These are phyloP conservation scores for Micrastur ruficollis DNA, from an alignment of 2,797 vertebrate genomes.

Conservation along the genomic window DNA sequence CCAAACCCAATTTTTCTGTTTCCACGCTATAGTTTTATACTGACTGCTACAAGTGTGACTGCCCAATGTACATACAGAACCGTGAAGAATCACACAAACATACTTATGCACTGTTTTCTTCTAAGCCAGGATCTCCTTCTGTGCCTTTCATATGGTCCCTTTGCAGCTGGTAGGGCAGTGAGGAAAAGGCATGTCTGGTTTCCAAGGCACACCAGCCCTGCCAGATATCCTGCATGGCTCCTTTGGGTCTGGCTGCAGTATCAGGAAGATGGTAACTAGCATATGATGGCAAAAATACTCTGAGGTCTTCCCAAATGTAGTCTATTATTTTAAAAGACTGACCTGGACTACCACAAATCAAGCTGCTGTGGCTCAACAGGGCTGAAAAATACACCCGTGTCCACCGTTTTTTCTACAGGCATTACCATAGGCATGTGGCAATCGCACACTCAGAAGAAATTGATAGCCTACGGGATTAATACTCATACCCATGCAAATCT, in stretches of 20 bases:
- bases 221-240: not conserved
- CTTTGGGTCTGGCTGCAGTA: not conserved
- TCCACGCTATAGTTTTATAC: not conserved
- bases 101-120: not conserved
- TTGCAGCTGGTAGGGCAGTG: not conserved
- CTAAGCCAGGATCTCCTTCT: not conserved
- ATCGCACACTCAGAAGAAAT: not conserved
- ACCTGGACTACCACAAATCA: not conserved
- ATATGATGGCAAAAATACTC: not conserved
- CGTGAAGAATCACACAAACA: not conserved
- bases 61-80: not conserved
- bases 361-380: not conserved
- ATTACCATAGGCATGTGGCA: not conserved
- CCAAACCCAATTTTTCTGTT: not conserved
- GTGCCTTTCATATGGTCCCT: no score
- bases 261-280: not conserved
- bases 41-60: not conserved
- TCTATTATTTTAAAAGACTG: not conserved
- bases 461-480: not conserved
- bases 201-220: not conserved
- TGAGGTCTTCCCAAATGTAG: not conserved
- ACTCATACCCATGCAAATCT: not conserved
- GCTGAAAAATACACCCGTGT: not conserved
- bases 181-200: not conserved
- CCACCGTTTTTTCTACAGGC: not conserved